phyloP scores from a whole-genome alignment of 1,140 invertebrate species.

The Leptopilina boulardi region DNA sequence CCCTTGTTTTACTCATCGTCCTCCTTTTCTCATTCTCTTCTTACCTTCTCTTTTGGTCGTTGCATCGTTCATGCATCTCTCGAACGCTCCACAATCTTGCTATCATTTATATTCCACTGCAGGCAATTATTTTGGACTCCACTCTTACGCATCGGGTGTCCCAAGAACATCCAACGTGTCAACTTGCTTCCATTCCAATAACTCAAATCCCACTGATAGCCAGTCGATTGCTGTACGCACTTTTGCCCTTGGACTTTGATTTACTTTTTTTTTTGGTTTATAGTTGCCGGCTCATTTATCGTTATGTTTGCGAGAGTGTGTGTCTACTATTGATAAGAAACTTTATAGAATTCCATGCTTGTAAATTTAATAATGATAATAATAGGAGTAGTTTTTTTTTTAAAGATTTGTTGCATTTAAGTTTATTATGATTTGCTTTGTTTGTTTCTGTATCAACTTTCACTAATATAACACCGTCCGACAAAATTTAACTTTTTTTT shows the following conservation, averaged over 20 bases:
- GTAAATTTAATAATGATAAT: no score
- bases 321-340: no score
- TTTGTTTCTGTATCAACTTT: no score
- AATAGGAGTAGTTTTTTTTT: no score
- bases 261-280: neutral
- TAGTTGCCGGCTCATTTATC: no score
- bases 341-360: no score
- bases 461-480: no score
- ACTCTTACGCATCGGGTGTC: conserved; percentile 62
- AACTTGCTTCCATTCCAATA: conserved; percentile 42
- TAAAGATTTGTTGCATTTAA: no score
- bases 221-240: neutral
- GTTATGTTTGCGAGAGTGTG: no score
- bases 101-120: conserved; percentile 71
- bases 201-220: neutral
- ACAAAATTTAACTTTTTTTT: no score
- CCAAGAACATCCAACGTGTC: conserved; percentile 38
- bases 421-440: no score
- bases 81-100: conserved; percentile 64
- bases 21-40: conserved; percentile 36
- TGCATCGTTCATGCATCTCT: conserved; percentile 35
- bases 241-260: neutral
- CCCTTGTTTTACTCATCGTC: conserved; percentile 38
- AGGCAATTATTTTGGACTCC: conserved; percentile 69
- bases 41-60: conserved; percentile 40